Conservation (phyloP, 1,140 invertebrate genomes). For the Calosoma granatense region DNA sequence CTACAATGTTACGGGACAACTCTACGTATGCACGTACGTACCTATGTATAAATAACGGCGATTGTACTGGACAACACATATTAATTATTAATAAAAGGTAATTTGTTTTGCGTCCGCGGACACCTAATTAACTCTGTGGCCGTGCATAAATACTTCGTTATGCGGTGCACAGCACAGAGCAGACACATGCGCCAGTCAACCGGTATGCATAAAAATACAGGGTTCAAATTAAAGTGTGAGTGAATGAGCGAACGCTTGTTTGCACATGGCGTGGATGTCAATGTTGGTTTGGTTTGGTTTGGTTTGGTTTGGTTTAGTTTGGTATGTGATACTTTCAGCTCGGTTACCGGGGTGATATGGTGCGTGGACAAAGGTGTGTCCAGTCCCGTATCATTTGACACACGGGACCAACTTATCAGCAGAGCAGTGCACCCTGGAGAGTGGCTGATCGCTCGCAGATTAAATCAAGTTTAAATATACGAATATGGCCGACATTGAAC, state of each 20-base stretch:
- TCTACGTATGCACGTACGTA: no score
- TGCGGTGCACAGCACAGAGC: no score
- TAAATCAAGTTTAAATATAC: constrained; percentile 7
- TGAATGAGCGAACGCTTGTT: no score
- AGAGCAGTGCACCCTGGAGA: neutral
- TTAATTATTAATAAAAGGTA: neutral
- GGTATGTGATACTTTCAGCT: no score
- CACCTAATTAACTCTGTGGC: neutral
- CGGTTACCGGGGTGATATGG: no score
- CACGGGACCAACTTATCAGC: neutral
- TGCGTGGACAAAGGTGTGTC: neutral
- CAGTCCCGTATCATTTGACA: neutral
- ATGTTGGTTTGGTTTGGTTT: no score
- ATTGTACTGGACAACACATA: neutral
- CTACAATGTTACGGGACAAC: no score
- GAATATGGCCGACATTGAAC: neutral
- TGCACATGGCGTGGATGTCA: no score
- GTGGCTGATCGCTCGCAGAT: neutral
- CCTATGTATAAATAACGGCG: neutral
- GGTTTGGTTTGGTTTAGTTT: no score
- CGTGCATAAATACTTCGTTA: neutral
- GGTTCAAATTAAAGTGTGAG: neutral
- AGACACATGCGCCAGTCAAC: neutral
- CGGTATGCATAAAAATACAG: neutral
- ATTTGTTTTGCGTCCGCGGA: neutral